Evolutionary conservation across 2,797 vertebrate genomes (phyloP).

Genomic region (Lagocephalus sceleratus): DNA sequence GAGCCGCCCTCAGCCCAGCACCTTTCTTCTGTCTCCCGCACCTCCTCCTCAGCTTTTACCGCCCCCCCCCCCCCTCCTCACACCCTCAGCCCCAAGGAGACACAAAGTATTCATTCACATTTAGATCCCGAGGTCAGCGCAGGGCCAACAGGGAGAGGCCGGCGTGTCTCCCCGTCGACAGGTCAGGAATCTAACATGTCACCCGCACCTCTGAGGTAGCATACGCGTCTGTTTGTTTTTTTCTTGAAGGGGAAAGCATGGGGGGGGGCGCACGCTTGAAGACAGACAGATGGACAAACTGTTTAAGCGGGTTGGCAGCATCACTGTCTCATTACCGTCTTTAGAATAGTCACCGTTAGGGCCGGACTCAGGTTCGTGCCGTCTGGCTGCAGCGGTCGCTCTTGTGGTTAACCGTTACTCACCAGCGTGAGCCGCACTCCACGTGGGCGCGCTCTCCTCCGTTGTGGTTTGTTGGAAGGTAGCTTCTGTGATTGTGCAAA

Average conservation of each 20-base stretch:
- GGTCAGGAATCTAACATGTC: conserved; percentile 80
- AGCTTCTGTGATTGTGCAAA: conserved; percentile 20
- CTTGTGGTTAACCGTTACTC: too few species aligned
- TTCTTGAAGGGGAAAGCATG: too few species aligned
- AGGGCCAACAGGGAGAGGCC: conserved; percentile 78
- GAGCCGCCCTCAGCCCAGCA: conserved; percentile 60
- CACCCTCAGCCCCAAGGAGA: conserved; percentile 72
- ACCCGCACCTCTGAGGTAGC: conserved; percentile 69
- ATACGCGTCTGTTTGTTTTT: conserved; percentile 21
- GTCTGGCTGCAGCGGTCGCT: too few species aligned
- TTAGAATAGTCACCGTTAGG: too few species aligned
- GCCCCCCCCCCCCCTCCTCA: conserved; percentile 18
- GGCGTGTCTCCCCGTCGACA: conserved; percentile 67
- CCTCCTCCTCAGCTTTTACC: conserved; percentile 51
- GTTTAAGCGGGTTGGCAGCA: background rate
- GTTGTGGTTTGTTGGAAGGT: conserved; percentile 46
- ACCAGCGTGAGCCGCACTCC: background rate
- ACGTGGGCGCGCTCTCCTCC: conserved; percentile 46
- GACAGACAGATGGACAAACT: too few species aligned
- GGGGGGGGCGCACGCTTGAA: too few species aligned
- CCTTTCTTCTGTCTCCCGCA: conserved; percentile 55
- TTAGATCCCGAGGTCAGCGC: conserved; percentile 82
- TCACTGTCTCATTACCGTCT: background rate
- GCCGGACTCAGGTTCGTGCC: too few species aligned
- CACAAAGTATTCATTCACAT: conserved; percentile 86